Base-by-base conservation (phyloP, 2,888 invertebrate species). In the Beris chalybata region DNA sequence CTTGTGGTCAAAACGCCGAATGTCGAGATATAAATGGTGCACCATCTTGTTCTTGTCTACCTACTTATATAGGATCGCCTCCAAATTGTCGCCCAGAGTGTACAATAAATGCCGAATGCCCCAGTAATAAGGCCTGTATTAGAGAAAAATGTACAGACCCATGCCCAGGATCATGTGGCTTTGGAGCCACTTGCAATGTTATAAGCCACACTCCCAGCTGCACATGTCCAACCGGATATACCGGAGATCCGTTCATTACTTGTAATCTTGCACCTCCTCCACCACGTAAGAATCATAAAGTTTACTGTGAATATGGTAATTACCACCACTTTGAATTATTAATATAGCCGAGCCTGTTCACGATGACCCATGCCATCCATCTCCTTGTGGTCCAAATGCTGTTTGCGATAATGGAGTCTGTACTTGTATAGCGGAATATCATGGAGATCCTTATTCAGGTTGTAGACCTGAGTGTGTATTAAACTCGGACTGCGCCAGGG, bases 101-200 rank as follows among this genome's bases (percentile, higher is more conserved):
- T 75, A 83, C 84, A 11, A 85, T 91, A 32, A 90, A 89, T 75
- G 83, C 89, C 0, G 92, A 92, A 73, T 93, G 93, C 76, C 79
- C 87, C 6, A 88, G 87, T 74, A 87, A 88, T 75, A 82, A 85
- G 72, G 91, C 92, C 48, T 93, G 93, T 74, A 88, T 92, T 54
- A 86, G 87, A 71, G 87, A 89, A 74, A 89, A 85, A 77, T 92
- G 92, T 76, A 82, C 80, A 71, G 91, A 92, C 78, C 92, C 92
- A n/a, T 93, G 92, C 73, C 89, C 89, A 7, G 91, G 91, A 11
- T 89, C 89, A 5, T 93, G 90, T 74, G 89, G 90, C 54, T 74
- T 86, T 67, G 83, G 85, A 73, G 84, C 90, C 65, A 82, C 83
- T 71, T 87, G 89, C 74, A 77, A 77, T 48, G 89, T 91, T 5